Base-by-base conservation (phyloP, 2,113 vertebrate species). In the Panthera tigris region DNA sequence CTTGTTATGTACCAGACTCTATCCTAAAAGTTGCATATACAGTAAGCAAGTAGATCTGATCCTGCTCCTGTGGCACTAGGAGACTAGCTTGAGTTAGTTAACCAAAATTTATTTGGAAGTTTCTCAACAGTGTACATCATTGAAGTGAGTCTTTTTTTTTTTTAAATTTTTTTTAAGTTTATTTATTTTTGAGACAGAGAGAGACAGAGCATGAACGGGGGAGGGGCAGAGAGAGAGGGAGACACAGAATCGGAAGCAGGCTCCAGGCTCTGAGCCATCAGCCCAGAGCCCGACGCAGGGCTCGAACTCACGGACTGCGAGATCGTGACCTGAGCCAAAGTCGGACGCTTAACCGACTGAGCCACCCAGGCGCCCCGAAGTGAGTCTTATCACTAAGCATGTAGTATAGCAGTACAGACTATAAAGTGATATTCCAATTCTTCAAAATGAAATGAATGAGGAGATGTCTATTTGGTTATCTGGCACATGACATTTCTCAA, bases 361-460 rank as follows among this genome's bases (percentile, higher is more conserved):
- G 39, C 39, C 39, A 39, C 39, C 4, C 39, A 39, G 39, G 39
- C 39, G 39, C 39, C 39, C 39, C 39, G 74, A 57, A 84, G 10
- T 69, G 7, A 88, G 61, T 92, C 11, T 52, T 52, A 81, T 21
- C 50, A 52, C 7, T 57, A 57, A 76, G 18, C 39, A 16, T 57
- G 33, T 27, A 31, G 11, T 31, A 55, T 9, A 65, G 7, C 6
- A 27, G 21, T 45, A 66, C 0, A 21, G 48, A 78, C 84, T 91
- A 48, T 57, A 88, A 97, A 91, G 69, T 4, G 18, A 74, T 65
- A 41, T n/a, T 95, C 29, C 8, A 45, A 19, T 81, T 73, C 73
- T 91, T 93, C n/a, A 68, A 92, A 91, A 94, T 79, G 65, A 97
- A 94, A 93, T 25, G 73, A 97, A 66, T 76, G 65, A 82, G 41